phyloP scores from a whole-genome alignment of 2,888 invertebrate species.

The Macrostomum cliftonense region DNA sequence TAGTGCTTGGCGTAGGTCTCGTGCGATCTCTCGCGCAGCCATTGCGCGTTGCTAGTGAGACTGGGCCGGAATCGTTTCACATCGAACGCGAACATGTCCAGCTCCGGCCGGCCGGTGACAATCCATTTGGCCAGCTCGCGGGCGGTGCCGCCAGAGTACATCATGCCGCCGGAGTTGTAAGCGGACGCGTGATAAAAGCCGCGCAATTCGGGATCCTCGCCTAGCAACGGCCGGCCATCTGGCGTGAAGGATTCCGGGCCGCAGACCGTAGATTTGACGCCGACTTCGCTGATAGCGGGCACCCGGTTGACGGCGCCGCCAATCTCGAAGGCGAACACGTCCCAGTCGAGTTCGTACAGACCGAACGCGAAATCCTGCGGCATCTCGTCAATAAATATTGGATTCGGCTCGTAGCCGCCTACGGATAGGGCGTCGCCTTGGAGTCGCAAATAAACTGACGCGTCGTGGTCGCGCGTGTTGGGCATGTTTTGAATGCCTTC shows the following conservation, averaged over 20 bases:
- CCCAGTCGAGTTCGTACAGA: slow-evolving; percentile 68
- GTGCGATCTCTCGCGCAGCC: slow-evolving; percentile 63
- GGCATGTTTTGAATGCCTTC: slow-evolving; percentile 56
- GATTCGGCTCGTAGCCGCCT: slow-evolving; percentile 72
- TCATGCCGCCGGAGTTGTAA: slow-evolving; percentile 76
- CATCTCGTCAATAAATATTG: slow-evolving; percentile 52
- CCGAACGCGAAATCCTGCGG: slow-evolving; percentile 59
- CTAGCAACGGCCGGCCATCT: slow-evolving; percentile 69
- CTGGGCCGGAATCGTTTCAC: slow-evolving; percentile 44
- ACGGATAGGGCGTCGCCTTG: slow-evolving; percentile 50
- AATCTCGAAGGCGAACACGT: slow-evolving; percentile 58
- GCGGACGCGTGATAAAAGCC: slow-evolving; percentile 69
- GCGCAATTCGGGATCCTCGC: slow-evolving; percentile 41
- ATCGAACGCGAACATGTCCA: slow-evolving; percentile 69
- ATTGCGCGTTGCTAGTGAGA: slow-evolving; percentile 51
- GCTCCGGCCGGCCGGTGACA: slow-evolving; percentile 56
- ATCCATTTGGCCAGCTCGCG: slow-evolving; percentile 71
- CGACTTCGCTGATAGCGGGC: slow-evolving; percentile 53
- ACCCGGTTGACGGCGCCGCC: slow-evolving; percentile 51
- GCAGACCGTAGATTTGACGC: slow-evolving; percentile 66
- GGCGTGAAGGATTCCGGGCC: slow-evolving; percentile 72
- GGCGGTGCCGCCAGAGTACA: slow-evolving; percentile 56
- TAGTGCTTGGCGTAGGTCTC: slow-evolving; percentile 77
- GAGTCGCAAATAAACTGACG: slow-evolving; percentile 58
- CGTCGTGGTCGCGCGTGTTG: slow-evolving; percentile 68